Evolutionary conservation across 2,888 invertebrate genomes (phyloP).

Genomic region (Erebia epiphron): DNA sequence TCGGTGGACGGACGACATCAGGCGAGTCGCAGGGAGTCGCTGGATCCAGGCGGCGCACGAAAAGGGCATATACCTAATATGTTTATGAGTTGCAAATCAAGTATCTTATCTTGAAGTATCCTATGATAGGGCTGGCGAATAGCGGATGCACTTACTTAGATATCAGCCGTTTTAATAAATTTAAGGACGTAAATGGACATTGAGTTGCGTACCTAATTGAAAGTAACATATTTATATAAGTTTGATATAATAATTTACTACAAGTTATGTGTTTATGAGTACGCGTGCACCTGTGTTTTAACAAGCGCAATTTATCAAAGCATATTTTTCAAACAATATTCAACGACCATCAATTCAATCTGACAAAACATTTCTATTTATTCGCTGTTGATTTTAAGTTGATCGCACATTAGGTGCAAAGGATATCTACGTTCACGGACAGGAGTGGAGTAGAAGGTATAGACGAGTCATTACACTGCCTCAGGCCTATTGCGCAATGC

Average conservation of each 20-base stretch:
- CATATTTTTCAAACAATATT: slow-evolving; percentile 29
- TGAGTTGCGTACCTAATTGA: not conserved
- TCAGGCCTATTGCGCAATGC: too few relatives aligned
- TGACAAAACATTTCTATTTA: slow-evolving; percentile 27
- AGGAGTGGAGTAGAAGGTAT: too few relatives aligned
- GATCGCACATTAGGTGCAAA: not conserved
- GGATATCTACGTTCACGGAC: too few relatives aligned
- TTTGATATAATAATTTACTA: not conserved
- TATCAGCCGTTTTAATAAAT: not conserved
- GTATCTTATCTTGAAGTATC: too few relatives aligned
- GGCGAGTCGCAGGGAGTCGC: too few relatives aligned
- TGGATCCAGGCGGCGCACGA: too few relatives aligned
- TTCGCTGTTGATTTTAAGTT: slow-evolving; percentile 27
- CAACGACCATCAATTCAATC: slow-evolving; percentile 28
- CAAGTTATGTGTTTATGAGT: not conserved
- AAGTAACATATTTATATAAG: not conserved
- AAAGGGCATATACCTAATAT: too few relatives aligned
- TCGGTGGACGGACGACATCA: too few relatives aligned
- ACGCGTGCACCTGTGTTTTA: not conserved
- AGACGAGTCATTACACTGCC: too few relatives aligned
- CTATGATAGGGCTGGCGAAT: not conserved
- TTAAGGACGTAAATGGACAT: not conserved
- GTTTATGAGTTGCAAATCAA: too few relatives aligned
- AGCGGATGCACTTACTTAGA: slow-evolving; percentile 7
- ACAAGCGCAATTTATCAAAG: slow-evolving; percentile 15